Evolutionary conservation across 1,140 invertebrate species (phyloP).

Genomic region (Stegodyphus dumicola): DNA sequence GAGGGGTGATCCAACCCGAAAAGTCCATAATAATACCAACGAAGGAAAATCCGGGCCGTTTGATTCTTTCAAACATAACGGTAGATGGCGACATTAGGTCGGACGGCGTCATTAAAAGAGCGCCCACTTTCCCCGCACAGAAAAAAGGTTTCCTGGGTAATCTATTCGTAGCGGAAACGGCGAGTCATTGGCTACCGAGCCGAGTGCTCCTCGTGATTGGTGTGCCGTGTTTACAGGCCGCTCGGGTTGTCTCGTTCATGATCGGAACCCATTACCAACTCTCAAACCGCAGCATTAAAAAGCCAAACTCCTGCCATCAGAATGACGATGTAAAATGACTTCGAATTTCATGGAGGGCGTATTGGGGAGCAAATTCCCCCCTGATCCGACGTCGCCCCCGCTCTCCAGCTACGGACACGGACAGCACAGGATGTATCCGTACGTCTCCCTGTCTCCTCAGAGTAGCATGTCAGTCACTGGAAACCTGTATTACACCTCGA

Average conservation of each 20-base stretch:
- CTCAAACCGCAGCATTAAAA: neutral
- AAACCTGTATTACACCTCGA: conserved; percentile 59
- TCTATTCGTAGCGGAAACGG: conserved; percentile 60
- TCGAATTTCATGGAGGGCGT: conserved; percentile 97
- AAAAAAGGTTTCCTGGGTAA: conserved; percentile 60
- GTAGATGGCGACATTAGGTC: conserved; percentile 61
- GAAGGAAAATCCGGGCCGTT: conserved; percentile 46
- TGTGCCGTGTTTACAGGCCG: conserved; percentile 63
- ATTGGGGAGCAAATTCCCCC: conserved; percentile 87
- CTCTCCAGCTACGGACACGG: conserved; percentile 66
- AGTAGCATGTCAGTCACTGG: conserved; percentile 74
- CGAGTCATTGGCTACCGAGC: conserved; percentile 63
- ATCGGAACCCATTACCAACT: conserved; percentile 41
- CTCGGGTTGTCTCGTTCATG: conserved; percentile 21
- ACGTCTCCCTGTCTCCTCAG: conserved; percentile 78
- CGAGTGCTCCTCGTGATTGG: conserved; percentile 64
- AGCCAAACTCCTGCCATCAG: neutral
- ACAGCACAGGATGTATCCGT: conserved; percentile 74
- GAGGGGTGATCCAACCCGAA: neutral
- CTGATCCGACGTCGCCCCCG: conserved; percentile 75
- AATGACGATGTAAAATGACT: conserved; percentile 78
- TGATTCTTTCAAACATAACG: conserved; percentile 62
- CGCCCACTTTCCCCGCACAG: conserved; percentile 20
- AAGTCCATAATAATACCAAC: neutral
- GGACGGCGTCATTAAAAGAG: conserved; percentile 41